Evolutionary conservation across 1,140 invertebrate species (phyloP).

Genomic region (Bombus difficillimus): DNA sequence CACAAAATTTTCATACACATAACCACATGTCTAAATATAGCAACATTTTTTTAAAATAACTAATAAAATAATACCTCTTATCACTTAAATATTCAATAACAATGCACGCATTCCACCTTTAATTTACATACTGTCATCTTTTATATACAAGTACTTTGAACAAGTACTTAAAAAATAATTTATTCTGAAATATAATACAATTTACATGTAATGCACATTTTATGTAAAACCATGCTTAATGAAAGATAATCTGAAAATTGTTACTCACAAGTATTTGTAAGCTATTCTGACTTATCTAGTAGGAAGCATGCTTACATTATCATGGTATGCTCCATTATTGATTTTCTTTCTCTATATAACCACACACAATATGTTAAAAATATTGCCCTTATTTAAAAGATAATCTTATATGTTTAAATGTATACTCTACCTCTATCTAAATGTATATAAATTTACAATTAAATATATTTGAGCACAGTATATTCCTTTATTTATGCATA

Average conservation of each 20-base stretch:
- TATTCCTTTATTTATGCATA: not conserved
- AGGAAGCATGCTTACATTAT: slow-evolving; percentile 70
- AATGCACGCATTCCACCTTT: slow-evolving; percentile 25
- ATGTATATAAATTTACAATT: not conserved
- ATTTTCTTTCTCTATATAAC: slow-evolving; percentile 64
- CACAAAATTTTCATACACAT: not conserved
- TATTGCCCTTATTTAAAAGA: not conserved
- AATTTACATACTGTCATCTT: slow-evolving; percentile 13
- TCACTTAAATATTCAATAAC: slow-evolving; percentile 11
- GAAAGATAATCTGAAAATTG: not conserved
- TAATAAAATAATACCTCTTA: slow-evolving; percentile 23
- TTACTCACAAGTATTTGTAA: slow-evolving; percentile 33
- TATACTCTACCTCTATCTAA: slow-evolving; percentile 16
- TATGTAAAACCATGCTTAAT: slow-evolving; percentile 15
- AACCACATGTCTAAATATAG: not conserved
- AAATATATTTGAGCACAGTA: not conserved
- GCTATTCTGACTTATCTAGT: slow-evolving; percentile 55
- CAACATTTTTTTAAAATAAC: not conserved
- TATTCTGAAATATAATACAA: slow-evolving; percentile 16
- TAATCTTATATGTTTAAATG: not conserved
- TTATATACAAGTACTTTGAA: slow-evolving; percentile 21
- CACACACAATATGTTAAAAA: slow-evolving; percentile 23
- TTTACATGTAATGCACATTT: not conserved
- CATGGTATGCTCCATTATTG: slow-evolving; percentile 67
- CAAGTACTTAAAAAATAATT: slow-evolving; percentile 15